A percentile compares a stretch with the other conserved stretches of the same genome.
phyloP scores from a whole-genome alignment of 2,888 invertebrate genomes.

The Mesorhabditis sp. region DNA sequence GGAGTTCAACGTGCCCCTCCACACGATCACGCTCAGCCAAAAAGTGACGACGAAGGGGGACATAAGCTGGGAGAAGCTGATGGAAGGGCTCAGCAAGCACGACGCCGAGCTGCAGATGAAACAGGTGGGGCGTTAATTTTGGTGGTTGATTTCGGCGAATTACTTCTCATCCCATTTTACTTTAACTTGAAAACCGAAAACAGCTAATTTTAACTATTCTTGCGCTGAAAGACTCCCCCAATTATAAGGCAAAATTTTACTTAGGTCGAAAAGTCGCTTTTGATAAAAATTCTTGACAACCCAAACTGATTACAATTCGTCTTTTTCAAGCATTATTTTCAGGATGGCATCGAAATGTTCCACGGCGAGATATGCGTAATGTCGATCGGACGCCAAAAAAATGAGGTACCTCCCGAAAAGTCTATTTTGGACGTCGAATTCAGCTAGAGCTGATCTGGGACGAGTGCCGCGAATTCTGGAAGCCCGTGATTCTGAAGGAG shows the following conservation, averaged over 20 bases:
- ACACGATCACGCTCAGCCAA: constrained; percentile 39
- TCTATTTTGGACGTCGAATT: constrained; percentile 4
- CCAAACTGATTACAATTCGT: too few relatives aligned
- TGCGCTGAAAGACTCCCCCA: too few relatives aligned
- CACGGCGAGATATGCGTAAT: constrained; percentile 45
- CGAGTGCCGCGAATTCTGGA: constrained; percentile 43
- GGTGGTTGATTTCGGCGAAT: too few relatives aligned
- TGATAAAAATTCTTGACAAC: too few relatives aligned
- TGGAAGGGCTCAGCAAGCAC: constrained; percentile 18
- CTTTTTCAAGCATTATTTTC: constrained; percentile 8
- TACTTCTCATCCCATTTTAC: too few relatives aligned
- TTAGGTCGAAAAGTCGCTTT: constrained; percentile 7
- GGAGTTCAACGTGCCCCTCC: constrained; percentile 24
- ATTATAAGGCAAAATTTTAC: too few relatives aligned
- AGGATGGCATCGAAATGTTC: constrained; percentile 54
- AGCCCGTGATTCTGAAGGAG: constrained; percentile 20
- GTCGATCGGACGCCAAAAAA: constrained; percentile 12
- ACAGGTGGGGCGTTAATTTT: constrained; percentile 15
- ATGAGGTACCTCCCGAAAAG: constrained; percentile 7
- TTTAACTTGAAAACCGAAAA: too few relatives aligned
- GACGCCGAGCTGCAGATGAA: constrained; percentile 48
- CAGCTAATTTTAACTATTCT: too few relatives aligned
- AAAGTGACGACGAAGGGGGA: constrained; percentile 12
- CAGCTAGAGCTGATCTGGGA: constrained; percentile 50
- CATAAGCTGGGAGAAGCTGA: constrained; percentile 37